A percentile compares a stretch with the other conserved stretches of the same genome.
These are phyloP conservation scores for Sciurus carolinensis DNA, from an alignment of 2,797 vertebrate species.

Conservation along the genomic window DNA sequence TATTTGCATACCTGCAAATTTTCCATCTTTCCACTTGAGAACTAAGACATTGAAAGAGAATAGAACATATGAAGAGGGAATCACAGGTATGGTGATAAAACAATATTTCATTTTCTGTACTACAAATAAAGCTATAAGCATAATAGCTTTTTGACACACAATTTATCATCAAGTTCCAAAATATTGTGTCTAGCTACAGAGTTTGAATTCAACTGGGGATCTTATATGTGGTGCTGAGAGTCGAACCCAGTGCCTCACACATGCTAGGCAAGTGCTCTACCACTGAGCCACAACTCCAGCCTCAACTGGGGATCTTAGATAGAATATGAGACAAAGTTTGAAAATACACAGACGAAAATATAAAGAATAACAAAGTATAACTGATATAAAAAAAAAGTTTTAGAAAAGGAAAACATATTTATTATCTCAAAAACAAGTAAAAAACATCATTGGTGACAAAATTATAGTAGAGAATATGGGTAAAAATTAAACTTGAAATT, in stretches of 20 bases:
- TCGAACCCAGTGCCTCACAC: too few species aligned
- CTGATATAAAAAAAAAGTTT: not conserved
- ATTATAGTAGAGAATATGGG: not conserved
- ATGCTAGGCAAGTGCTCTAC: too few species aligned
- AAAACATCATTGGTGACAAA: not conserved
- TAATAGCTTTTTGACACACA: not conserved
- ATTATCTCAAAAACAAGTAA: not conserved
- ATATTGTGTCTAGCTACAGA: not conserved
- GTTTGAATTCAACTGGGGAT: not conserved
- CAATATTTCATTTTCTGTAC: not conserved
- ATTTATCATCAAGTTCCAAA: not conserved
- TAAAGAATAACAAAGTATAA: not conserved
- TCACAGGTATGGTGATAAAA: not conserved
- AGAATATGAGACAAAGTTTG: not conserved
- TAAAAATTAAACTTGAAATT: not conserved
- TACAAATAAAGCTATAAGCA: not conserved
- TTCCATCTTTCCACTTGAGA: not conserved
- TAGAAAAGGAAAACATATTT: not conserved
- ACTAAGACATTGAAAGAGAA: not conserved
- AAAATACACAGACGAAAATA: not conserved
- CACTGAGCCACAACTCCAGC: too few species aligned
- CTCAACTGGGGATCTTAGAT: not conserved
- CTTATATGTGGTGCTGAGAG: not conserved
- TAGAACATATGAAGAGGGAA: not conserved
- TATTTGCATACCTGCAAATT: not conserved